Evolutionary conservation across 2,113 vertebrate genomes (phyloP), one percentile per base, ranked within the genome.

Genomic region (Alces alces): DNA sequence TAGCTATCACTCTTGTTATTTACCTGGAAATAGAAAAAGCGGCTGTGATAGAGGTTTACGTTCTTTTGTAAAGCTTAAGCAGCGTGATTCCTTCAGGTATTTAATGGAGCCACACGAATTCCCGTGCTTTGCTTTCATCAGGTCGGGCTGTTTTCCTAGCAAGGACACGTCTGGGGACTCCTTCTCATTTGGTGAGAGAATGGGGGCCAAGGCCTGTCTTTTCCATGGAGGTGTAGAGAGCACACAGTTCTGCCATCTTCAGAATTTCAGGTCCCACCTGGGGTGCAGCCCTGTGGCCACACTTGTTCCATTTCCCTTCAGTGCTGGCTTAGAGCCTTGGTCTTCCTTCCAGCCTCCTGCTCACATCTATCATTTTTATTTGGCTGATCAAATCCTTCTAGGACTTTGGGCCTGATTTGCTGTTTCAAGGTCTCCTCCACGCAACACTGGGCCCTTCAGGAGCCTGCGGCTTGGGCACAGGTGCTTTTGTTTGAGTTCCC

Each of bases 361-460:
- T 90, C 60, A 89, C 86, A 64, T 66, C 15, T 45, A 7, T 94
- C 57, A 30, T 95, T 97, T 96, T 95, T 76, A 33, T 96, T 58
- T 88, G 90, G 21, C 8, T 82, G 25, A 86, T 66, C 7, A 45
- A 39, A 36, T 89, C 11, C 52, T 84, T 86, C 84, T 45, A 45
- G 60, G 73, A 95, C 87, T 45, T 55, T 6, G 55, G 19, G 23
- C 54, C 39, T 19, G 64, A 57, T 39, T 88, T 43, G 27, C 64
- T 33, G 5, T 93, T 93, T 93, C 84, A 85, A 16, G 84, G 84
- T 97, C 94, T 61, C 88, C 79, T 55, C 66, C 8, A 1, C 0
- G 7, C 39, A 16, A 19, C 33, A 3, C 33, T 8, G 55, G 80
- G 28, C 19, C 23, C 64, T 92, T 55, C 6, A 28, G 80, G 57